These are phyloP conservation scores for Emys orbicularis DNA, from an alignment of 2,797 vertebrate species.

Conservation along the genomic window DNA sequence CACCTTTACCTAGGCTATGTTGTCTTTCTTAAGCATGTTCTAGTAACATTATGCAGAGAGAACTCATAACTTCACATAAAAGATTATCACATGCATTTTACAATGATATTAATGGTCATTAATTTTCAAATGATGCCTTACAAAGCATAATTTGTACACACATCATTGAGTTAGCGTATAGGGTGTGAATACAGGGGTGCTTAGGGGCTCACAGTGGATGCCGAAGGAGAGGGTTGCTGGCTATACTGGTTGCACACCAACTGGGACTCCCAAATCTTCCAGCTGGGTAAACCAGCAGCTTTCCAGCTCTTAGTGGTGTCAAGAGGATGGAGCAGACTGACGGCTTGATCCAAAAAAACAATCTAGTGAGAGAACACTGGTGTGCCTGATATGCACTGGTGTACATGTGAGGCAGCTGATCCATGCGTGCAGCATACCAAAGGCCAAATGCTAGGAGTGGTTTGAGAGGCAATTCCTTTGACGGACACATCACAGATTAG, in stretches of 20 bases:
- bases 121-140: not conserved
- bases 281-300: not conserved
- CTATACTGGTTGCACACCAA: not conserved
- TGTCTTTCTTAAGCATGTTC: not conserved
- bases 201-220: not conserved
- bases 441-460: not conserved
- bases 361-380: not conserved
- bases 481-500: not conserved
- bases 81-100: not conserved
- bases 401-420: not conserved
- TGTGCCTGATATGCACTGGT: rapidly evolving
- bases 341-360: not conserved
- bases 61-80: not conserved
- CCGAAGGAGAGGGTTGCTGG: not conserved
- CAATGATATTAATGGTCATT: not conserved
- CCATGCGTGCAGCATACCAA: not conserved
- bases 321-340: not conserved
- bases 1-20: not conserved
- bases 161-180: not conserved
- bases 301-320: not conserved
- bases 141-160: not conserved
- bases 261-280: not conserved
- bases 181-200: not conserved
- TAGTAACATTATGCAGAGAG: not conserved
- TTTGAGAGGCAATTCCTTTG: not conserved